These are phyloP conservation scores for Xenus cinereus DNA, from an alignment of 2,113 vertebrate genomes.

Conservation along the genomic window DNA sequence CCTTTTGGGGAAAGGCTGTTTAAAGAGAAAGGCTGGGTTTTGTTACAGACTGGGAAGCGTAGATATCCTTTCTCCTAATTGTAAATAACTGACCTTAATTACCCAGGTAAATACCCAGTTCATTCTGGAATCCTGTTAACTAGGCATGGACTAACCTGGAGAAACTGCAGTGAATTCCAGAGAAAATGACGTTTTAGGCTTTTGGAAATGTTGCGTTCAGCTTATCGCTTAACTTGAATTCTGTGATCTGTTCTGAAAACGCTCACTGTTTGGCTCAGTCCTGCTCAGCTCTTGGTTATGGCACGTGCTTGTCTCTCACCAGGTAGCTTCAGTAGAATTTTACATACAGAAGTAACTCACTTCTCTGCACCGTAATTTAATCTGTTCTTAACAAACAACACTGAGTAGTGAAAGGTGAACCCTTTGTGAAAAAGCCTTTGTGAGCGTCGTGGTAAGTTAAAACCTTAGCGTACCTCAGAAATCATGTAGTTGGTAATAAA, in stretches of 20 bases:
- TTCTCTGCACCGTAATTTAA: background rate
- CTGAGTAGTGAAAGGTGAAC: background rate
- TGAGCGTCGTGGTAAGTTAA: background rate
- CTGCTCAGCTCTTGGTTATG: background rate
- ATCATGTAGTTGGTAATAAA: background rate
- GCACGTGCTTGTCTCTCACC: background rate
- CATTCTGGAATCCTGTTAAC: background rate
- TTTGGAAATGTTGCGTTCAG: background rate
- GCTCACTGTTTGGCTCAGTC: background rate
- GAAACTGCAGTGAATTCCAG: background rate
- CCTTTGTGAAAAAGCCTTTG: background rate
- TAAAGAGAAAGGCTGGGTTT: background rate
- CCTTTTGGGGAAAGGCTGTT: background rate
- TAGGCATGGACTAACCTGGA: background rate
- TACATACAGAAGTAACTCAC: background rate
- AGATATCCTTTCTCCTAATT: background rate
- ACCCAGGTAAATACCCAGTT: background rate
- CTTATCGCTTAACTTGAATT: background rate
- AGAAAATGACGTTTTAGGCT: background rate
- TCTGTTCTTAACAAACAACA: background rate
- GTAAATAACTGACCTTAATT: background rate
- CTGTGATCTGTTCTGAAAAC: background rate
- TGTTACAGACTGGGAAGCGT: background rate
- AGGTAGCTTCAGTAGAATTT: background rate
- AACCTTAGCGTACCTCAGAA: background rate